phyloP scores from a whole-genome alignment of 2,888 invertebrate species.

The Geotrupes spiniger region DNA sequence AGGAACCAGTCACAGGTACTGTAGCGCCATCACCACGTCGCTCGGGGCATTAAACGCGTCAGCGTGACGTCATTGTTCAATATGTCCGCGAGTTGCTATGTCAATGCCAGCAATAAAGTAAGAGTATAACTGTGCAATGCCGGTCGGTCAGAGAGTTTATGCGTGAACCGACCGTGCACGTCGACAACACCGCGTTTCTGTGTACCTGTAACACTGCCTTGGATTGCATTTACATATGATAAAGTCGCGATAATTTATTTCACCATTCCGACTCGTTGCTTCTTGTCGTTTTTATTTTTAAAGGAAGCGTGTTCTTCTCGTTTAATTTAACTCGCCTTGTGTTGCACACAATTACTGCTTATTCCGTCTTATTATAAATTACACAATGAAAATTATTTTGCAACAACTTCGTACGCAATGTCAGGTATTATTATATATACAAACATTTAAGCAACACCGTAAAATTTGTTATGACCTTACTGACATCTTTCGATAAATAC shows the following conservation, averaged over 20 bases:
- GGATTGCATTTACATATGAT: conserved; percentile 12
- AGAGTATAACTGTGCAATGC: conserved; percentile 17
- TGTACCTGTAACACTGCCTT: conserved; percentile 13
- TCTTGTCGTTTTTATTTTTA: neutral
- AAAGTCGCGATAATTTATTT: conserved; percentile 4
- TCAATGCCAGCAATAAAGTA: conserved; percentile 26
- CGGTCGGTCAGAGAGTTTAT: conserved; percentile 18
- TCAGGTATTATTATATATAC: too few relatives aligned
- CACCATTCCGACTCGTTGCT: conserved; percentile 1
- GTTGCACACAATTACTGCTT: too few relatives aligned
- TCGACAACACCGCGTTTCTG: conserved; percentile 8
- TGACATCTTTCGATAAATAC: too few relatives aligned
- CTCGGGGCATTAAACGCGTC: conserved; percentile 18
- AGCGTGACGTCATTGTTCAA: conserved; percentile 23
- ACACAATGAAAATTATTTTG: too few relatives aligned
- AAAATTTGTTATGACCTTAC: too few relatives aligned
- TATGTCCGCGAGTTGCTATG: conserved; percentile 27
- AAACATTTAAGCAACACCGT: too few relatives aligned
- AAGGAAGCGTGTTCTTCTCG: too few relatives aligned
- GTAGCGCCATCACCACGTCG: conserved; percentile 24
- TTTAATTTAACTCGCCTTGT: too few relatives aligned
- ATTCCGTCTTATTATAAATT: too few relatives aligned
- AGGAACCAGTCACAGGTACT: conserved; percentile 4
- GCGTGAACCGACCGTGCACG: conserved; percentile 13
- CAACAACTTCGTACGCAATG: too few relatives aligned